Evolutionary conservation across 2,888 invertebrate species (phyloP).

Genomic region (Octodonta nipae): DNA sequence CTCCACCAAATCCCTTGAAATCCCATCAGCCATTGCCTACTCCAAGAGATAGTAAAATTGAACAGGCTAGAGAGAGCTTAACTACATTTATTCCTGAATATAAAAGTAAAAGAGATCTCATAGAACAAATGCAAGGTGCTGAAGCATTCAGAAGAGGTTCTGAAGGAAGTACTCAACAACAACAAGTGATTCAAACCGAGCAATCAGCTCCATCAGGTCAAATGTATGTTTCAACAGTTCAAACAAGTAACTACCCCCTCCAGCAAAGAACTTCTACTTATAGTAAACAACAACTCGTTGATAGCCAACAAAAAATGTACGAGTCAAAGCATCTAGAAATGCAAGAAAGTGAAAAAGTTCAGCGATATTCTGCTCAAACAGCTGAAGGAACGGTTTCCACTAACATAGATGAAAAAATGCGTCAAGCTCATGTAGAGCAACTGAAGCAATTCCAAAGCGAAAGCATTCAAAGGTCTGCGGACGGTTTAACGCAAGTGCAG

Average conservation of each 20-base stretch:
- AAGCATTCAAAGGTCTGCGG: slow-evolving; percentile 20
- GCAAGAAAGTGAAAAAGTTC: slow-evolving; percentile 11
- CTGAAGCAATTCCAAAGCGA: slow-evolving; percentile 20
- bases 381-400: slow-evolving; percentile 11
- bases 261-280: slow-evolving; percentile 4
- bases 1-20: slow-evolving; percentile 52
- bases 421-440: slow-evolving; percentile 23
- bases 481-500: slow-evolving; percentile 42
- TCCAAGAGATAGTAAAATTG: slow-evolving; percentile 19
- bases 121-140: slow-evolving; percentile 20
- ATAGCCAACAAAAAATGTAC: slow-evolving; percentile 4
- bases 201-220: slow-evolving; percentile 6
- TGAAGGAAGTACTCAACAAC: too few species aligned
- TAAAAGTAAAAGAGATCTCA: slow-evolving; percentile 18
- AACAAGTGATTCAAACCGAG: slow-evolving; percentile 4
- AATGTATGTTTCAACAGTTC: slow-evolving; percentile 16
- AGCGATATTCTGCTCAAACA: slow-evolving; percentile 11
- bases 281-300: slow-evolving; percentile 3
- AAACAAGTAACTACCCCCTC: slow-evolving; percentile 12
- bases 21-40: slow-evolving; percentile 24
- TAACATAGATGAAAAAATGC: slow-evolving; percentile 25
- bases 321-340: slow-evolving; percentile 11
- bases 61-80: slow-evolving; percentile 27
- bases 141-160: slow-evolving; percentile 9
- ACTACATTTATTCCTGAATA: slow-evolving; percentile 28